phyloP scores from a whole-genome alignment of 2,888 invertebrate species.

The Physocephala rufipes region DNA sequence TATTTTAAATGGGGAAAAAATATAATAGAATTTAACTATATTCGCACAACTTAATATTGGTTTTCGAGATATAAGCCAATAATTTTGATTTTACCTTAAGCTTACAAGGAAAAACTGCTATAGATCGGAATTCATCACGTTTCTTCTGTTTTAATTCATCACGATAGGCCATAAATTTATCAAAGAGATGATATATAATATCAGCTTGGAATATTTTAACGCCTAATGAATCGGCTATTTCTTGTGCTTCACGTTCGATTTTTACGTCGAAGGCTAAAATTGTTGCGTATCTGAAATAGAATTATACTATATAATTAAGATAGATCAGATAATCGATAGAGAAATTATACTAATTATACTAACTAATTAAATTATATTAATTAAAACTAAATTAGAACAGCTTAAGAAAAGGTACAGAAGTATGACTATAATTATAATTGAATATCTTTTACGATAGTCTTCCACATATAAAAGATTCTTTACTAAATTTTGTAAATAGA shows the following conservation, averaged over 20 bases:
- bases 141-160: conserved; percentile 91
- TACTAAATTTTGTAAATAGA: too few relatives aligned
- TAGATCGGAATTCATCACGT: conserved; percentile 93
- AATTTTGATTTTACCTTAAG: conserved; percentile 72
- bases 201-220: conserved; percentile 98
- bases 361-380: too few relatives aligned
- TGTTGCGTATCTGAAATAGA: conserved; percentile 81
- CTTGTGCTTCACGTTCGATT: conserved; percentile 97
- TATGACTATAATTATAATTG: too few relatives aligned
- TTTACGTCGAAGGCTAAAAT: conserved; percentile 99
- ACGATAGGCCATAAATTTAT: conserved; percentile 92
- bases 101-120: conserved; percentile 99
- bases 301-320: conserved; percentile 19
- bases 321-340: conserved; percentile 9
- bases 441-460: too few relatives aligned
- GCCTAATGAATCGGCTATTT: conserved; percentile 91
- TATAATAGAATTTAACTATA: conserved; percentile 10
- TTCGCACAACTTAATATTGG: too few relatives aligned
- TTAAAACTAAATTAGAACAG: too few relatives aligned
- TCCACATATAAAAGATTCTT: too few relatives aligned
- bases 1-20: conserved; percentile 22
- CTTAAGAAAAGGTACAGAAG: too few relatives aligned
- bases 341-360: too few relatives aligned
- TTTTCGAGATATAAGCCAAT: too few relatives aligned
- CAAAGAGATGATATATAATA: conserved; percentile 99